Conservation (phyloP, 2,113 vertebrate species). For the Electrona antarctica region DNA sequence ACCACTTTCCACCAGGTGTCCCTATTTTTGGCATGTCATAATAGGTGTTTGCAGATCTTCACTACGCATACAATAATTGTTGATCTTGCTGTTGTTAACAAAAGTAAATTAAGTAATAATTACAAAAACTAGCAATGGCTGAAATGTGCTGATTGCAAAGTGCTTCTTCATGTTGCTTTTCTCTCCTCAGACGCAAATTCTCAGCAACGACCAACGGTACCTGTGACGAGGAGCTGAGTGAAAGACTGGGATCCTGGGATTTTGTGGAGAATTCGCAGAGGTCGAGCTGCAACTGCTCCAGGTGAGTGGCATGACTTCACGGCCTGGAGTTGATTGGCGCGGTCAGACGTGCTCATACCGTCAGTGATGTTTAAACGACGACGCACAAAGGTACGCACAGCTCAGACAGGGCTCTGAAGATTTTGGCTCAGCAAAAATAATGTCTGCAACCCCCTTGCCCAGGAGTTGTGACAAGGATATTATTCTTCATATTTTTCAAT, state of each 20-base stretch:
- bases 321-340: too few relatives aligned
- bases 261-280: conserved; percentile 93
- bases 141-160: not conserved
- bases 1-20: not conserved
- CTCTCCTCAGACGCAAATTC: conserved; percentile 87
- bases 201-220: conserved; percentile 87
- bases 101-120: too few relatives aligned
- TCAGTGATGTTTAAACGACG: not conserved
- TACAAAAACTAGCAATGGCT: too few relatives aligned
- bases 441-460: conserved; percentile 31
- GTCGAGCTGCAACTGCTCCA: conserved; percentile 93
- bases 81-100: too few relatives aligned
- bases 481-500: conserved; percentile 55
- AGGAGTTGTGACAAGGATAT: conserved; percentile 45
- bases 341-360: conserved; percentile 1
- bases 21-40: not conserved
- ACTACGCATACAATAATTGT: too few relatives aligned
- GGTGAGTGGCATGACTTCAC: conserved; percentile 72
- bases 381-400: not conserved
- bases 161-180: not conserved
- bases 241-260: conserved; percentile 90
- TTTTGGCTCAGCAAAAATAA: conserved; percentile 33
- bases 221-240: conserved; percentile 85
- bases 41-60: too few relatives aligned
- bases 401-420: conserved; percentile 13